These are phyloP conservation scores for Phyllotis vaccarum DNA, from an alignment of 2,797 vertebrate species.

Conservation along the genomic window DNA sequence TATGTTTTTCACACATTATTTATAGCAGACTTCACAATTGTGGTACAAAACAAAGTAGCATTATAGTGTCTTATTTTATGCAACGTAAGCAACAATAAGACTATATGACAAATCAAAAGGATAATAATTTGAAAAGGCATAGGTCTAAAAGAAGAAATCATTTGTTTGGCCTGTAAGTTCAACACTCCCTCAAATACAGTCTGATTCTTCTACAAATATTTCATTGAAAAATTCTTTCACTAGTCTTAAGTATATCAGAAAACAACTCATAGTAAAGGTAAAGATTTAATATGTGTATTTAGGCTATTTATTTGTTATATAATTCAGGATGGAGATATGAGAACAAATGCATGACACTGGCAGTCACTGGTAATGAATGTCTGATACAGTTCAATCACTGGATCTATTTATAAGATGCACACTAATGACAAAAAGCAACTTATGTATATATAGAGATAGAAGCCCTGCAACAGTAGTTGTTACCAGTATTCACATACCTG, in stretches of 20 bases:
- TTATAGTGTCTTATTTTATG: not conserved
- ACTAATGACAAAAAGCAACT: not conserved
- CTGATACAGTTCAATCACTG: not conserved
- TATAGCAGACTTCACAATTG: not conserved
- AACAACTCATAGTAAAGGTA: not conserved
- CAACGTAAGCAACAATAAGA: not conserved
- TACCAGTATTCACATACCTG: not conserved
- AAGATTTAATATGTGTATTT: not conserved
- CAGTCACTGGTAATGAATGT: not conserved
- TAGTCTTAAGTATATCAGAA: not conserved
- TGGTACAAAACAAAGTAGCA: not conserved
- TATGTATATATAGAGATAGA: not conserved
- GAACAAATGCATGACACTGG: not conserved
- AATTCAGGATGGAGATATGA: not conserved
- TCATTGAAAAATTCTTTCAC: conserved; percentile 4
- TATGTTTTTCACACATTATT: not conserved
- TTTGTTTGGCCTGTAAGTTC: not conserved
- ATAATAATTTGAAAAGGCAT: not conserved
- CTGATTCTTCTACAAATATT: not conserved
- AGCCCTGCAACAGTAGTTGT: not conserved
- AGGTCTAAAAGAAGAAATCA: not conserved
- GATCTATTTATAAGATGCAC: not conserved
- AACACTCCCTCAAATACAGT: not conserved
- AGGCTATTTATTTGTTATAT: not conserved
- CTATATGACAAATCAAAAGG: not conserved